phyloP scores from a whole-genome alignment of 2,888 invertebrate genomes.

The Hydrotaea cyrtoneurina region DNA sequence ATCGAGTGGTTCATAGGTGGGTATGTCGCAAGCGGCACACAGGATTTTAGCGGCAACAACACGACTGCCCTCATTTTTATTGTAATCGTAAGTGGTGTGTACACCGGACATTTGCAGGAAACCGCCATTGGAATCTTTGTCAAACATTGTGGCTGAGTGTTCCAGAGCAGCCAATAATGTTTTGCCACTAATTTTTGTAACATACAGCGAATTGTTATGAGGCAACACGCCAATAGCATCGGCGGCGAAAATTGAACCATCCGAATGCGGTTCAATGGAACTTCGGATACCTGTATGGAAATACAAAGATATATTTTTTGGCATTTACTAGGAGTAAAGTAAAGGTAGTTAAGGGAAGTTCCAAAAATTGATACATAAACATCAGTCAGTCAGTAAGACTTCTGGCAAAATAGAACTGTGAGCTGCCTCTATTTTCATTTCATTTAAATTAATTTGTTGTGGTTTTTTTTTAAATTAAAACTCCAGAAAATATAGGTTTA shows the following conservation, averaged over 20 bases:
- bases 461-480: no score
- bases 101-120: slow-evolving; percentile 93
- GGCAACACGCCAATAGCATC: slow-evolving; percentile 89
- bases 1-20: slow-evolving; percentile 83
- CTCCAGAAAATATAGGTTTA: no score
- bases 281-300: slow-evolving; percentile 83
- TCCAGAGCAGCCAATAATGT: slow-evolving; percentile 86
- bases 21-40: slow-evolving; percentile 86
- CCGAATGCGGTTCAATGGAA: slow-evolving; percentile 83
- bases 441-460: no score
- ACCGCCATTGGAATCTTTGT: slow-evolving; percentile 84
- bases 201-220: slow-evolving; percentile 86
- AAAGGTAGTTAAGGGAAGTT: no score
- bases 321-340: no score
- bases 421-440: no score
- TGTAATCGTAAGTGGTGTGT: slow-evolving; percentile 86
- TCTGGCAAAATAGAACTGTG: no score
- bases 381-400: no score
- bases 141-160: slow-evolving; percentile 83
- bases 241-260: slow-evolving; percentile 85
- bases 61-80: slow-evolving; percentile 83
- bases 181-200: slow-evolving; percentile 85
- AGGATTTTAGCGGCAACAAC: slow-evolving; percentile 85
- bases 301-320: no score
- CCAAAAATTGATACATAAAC: no score